A percentile compares a stretch with the other conserved stretches of the same genome.
These are phyloP conservation scores for Caenorhabditis drosophilae DNA, from an alignment of 2,888 invertebrate species.

Conservation along the genomic window DNA sequence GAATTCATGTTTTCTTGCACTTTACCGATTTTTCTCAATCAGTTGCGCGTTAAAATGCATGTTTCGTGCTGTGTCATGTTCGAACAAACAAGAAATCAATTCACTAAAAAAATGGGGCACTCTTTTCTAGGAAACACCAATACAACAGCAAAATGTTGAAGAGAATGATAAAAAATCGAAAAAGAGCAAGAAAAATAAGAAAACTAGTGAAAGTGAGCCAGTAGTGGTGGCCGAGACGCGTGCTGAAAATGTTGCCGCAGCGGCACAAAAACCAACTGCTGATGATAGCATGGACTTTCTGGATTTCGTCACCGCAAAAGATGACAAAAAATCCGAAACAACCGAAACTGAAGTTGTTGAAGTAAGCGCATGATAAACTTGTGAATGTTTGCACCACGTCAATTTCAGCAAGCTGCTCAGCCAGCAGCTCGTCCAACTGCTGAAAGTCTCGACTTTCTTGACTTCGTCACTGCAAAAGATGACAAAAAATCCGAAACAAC, in stretches of 20 bases:
- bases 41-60: background rate
- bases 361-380: background rate
- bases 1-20: too few relatives aligned
- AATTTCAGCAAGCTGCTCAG: too few relatives aligned
- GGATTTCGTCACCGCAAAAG: constrained; percentile 25
- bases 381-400: too few relatives aligned
- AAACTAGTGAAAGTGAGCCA: constrained; percentile 19
- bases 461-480: constrained; percentile 33
- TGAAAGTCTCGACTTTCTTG: constrained; percentile 36
- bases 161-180: constrained; percentile 19
- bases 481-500: constrained; percentile 5
- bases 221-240: background rate
- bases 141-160: constrained; percentile 13
- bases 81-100: too few relatives aligned
- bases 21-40: too few relatives aligned
- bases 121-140: too few relatives aligned
- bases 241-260: constrained; percentile 7
- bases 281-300: constrained; percentile 16
- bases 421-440: background rate
- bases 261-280: constrained; percentile 13
- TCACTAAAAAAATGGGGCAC: too few relatives aligned
- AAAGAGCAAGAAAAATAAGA: constrained; percentile 30
- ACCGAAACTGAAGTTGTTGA: constrained; percentile 11
- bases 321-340: constrained; percentile 10
- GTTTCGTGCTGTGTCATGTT: too few relatives aligned